A percentile compares a stretch with the other conserved stretches of the same genome.
Conservation (phyloP, 2,888 invertebrate species). For the Microctonus brassicae region DNA sequence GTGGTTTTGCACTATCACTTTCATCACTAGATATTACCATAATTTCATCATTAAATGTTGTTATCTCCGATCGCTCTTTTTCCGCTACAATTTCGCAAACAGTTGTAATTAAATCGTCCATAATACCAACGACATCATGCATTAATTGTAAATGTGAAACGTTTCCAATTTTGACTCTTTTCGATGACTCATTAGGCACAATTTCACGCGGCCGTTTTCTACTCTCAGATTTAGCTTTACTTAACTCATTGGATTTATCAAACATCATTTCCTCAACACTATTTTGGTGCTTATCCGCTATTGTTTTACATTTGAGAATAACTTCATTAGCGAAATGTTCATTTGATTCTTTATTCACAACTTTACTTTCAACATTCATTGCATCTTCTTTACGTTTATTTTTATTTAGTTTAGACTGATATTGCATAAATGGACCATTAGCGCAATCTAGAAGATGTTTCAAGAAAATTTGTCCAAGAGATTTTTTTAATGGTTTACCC, state of each 20-base stretch:
- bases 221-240: slow-evolving; percentile 49
- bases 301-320: slow-evolving; percentile 51
- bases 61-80: slow-evolving; percentile 44
- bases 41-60: slow-evolving; percentile 50
- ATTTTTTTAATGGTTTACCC: slow-evolving; percentile 76
- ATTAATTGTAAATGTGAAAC: slow-evolving; percentile 64
- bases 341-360: slow-evolving; percentile 35
- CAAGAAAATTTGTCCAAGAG: slow-evolving; percentile 74
- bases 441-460: slow-evolving; percentile 72
- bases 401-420: slow-evolving; percentile 69
- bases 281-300: slow-evolving; percentile 51
- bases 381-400: slow-evolving; percentile 50
- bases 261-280: slow-evolving; percentile 58
- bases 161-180: slow-evolving; percentile 59
- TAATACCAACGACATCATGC: slow-evolving; percentile 66
- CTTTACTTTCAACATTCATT: slow-evolving; percentile 42
- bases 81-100: slow-evolving; percentile 59
- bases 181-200: slow-evolving; percentile 47
- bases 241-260: slow-evolving; percentile 45
- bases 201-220: slow-evolving; percentile 54
- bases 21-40: slow-evolving; percentile 62
- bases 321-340: slow-evolving; percentile 47
- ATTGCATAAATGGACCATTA: slow-evolving; percentile 71
- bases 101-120: slow-evolving; percentile 64
- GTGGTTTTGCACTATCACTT: slow-evolving; percentile 53